Evolutionary conservation across 2,888 invertebrate species (phyloP), one percentile per base, ranked within the genome.

Genomic region (Nemapogon koenigi): DNA sequence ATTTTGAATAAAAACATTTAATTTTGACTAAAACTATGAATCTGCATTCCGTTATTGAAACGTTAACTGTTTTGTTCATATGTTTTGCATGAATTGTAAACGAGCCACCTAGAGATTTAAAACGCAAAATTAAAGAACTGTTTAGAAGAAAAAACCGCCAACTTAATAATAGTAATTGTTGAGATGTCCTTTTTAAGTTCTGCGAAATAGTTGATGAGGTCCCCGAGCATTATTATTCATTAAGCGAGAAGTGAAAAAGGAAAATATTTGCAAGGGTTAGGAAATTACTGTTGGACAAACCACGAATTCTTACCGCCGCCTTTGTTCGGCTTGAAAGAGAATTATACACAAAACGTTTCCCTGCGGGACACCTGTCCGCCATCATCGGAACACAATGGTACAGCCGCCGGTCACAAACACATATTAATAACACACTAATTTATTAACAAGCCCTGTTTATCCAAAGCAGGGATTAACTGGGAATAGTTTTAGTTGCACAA

Each of bases 401-500:
- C 35, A 28, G 27, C 33, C 39, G 33, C 40, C 40, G 43, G 41
- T 41, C 43, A 41, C 39, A 33, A 69, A 64, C 73, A 76, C 72
- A 75, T 78, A 78, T 76, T 78, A 78, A 78, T 78, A 78, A 75
- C 71, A 61, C 68, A 66, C 67, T 76, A 76, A 78, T 76, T 75
- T 75, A 76, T 75, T 73, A 78, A 75, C 75, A 68, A 72, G 66
- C 66, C 64, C 66, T 76, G 76, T 76, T 75, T 78, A 75, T 73
- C 71, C 73, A 38, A 35, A 41, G 41, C 41, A 63, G 66, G 71
- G 76, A 76, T 78, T 75, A 76, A 67, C 75, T 67, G 72, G 62
- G 73, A 76, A 78, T 78, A 78, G 76, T 78, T 78, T 75, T 70
- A 75, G 76, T 75, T 71, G 69, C 64, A 76, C 72, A 76, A 76